Base-by-base conservation (phyloP, 2,888 invertebrate species). In the Cryptophagus acutangulus region DNA sequence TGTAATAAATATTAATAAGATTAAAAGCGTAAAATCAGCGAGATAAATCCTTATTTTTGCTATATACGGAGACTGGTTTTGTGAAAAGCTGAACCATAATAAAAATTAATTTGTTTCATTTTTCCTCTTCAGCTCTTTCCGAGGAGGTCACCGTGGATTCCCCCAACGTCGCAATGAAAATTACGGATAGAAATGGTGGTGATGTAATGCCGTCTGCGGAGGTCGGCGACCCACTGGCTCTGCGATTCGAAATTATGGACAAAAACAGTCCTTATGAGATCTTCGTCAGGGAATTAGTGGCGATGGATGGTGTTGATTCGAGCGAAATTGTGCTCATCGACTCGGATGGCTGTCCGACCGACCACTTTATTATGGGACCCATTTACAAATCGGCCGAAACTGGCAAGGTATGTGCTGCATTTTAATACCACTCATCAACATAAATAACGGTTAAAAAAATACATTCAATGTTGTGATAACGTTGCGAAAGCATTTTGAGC, bases 211-310 rank as follows among this genome's bases (percentile, higher is more conserved):
- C 84, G 18, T 83, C 89, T 1, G 91, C 91, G 48, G 88, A 91
- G 74, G 92, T 93, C 46, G 93, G 93, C 55, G 93, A 93, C 74
- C 89, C 92, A 16, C 72, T 93, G 71, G 87, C 90, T 20, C 78
- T 93, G 40, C 82, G 87, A 65, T 93, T 93, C 74, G 91, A 92
- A 72, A 92, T 93, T 60, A 77, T 91, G 69, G 92, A 93, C 68
- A 85, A 82, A 62, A 87, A 90, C 73, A 91, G 90, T 61, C 93
- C 93, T 17, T 94, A 90, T 73, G 93, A 94, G 73, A 93, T 94
- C 63, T 93, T 94, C 67, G 92, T 94, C 18, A 81, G 92, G 47
- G 92, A 94, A 71, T 75, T 94, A 61, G 90, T 93, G 41, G 93
- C 93, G 38, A 85, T 93, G 87, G 93, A 94, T 66, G 93, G 92